Evolutionary conservation across 2,888 invertebrate genomes (phyloP).

Genomic region (Drosophila testacea): DNA sequence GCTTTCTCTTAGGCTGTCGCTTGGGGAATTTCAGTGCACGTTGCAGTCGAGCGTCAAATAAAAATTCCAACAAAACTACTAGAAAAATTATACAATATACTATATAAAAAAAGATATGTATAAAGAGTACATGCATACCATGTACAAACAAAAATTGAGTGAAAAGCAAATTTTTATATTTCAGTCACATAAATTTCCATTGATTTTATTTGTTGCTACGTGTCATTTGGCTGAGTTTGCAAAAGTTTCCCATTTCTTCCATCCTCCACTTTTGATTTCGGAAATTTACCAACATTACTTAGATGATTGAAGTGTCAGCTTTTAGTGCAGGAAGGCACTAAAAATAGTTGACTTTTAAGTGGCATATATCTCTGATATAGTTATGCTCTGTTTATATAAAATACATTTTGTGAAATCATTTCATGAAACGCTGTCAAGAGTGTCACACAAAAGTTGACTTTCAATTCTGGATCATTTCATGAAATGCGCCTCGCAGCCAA

Average conservation of each 20-base stretch:
- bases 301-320: neutral
- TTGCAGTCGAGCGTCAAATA: constrained; percentile 59
- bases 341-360: neutral
- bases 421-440: too few species aligned
- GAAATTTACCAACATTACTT: constrained; percentile 3
- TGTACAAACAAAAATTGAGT: constrained; percentile 2
- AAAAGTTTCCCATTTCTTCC: constrained; percentile 7
- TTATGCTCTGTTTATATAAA: too few species aligned
- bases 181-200: constrained; percentile 72
- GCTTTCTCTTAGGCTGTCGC: neutral
- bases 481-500: too few species aligned
- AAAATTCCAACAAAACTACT: constrained; percentile 36
- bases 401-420: too few species aligned
- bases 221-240: constrained; percentile 41
- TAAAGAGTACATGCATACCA: neutral
- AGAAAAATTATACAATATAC: constrained; percentile 14
- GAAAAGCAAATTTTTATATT: constrained; percentile 62
- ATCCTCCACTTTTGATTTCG: neutral
- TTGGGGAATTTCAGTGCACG: constrained; percentile 61
- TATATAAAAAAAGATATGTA: constrained; percentile 14
- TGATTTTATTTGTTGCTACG: constrained; percentile 65
- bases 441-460: too few species aligned
- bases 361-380: too few species aligned
- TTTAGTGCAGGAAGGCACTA: neutral
- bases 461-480: too few species aligned